phyloP scores from a whole-genome alignment of 1,140 invertebrate genomes.

The Thalassaphorura encarpata region DNA sequence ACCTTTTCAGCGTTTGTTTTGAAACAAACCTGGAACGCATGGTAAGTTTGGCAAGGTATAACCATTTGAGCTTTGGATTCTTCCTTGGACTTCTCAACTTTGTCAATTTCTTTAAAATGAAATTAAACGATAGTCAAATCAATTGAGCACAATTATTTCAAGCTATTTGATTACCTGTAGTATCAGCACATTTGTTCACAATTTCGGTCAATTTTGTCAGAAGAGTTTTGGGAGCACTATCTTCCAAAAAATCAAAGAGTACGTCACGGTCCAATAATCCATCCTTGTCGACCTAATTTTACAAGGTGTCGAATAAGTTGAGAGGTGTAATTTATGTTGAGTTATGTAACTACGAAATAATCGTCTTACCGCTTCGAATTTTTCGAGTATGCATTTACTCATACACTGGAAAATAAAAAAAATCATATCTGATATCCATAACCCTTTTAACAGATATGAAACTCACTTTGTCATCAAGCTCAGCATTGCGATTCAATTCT shows the following conservation, averaged over 20 bases:
- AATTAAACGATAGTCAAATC: not conserved
- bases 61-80: not conserved
- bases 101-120: not conserved
- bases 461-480: too few species aligned
- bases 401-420: too few species aligned
- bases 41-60: not conserved
- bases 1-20: not conserved
- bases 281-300: too few species aligned
- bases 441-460: too few species aligned
- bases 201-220: conserved; percentile 18
- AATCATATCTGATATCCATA: too few species aligned
- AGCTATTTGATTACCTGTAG: conserved; percentile 5
- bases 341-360: too few species aligned
- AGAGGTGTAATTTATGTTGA: too few species aligned
- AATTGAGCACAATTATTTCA: not conserved
- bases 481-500: too few species aligned
- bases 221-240: conserved; percentile 13
- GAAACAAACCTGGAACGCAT: not conserved
- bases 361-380: too few species aligned
- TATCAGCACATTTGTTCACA: conserved; percentile 12
- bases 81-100: not conserved
- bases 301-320: too few species aligned
- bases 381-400: too few species aligned
- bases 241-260: conserved; percentile 18
- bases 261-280: conserved; percentile 15